Percentiles rank a stretch among this genome's conserved stretches.
These are phyloP conservation scores for Arctia plantaginis DNA, from an alignment of 2,888 invertebrate genomes.

Conservation along the genomic window DNA sequence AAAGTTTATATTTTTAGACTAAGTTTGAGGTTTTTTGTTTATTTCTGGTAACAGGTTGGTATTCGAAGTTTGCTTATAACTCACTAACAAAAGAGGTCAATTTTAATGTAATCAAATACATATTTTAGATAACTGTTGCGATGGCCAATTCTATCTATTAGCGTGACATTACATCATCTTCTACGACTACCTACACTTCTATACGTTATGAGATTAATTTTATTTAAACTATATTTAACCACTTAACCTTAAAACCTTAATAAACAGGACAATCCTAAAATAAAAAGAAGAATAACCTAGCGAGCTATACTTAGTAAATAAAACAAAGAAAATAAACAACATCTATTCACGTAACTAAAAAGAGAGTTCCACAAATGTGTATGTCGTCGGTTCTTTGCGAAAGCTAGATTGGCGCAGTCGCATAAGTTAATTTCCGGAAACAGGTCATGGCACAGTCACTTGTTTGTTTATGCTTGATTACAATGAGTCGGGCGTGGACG, in stretches of 20 bases:
- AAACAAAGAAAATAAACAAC: not conserved
- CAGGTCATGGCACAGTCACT: conserved; percentile 16
- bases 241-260: too few species aligned
- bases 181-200: not conserved
- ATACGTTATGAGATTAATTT: not conserved
- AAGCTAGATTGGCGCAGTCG: conserved; percentile 24
- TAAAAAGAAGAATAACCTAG: too few species aligned
- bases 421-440: conserved; percentile 50
- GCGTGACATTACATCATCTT: not conserved
- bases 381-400: conserved; percentile 19
- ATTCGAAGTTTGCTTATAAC: not conserved
- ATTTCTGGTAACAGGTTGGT: not conserved
- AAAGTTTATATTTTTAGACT: not conserved
- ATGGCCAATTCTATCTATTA: not conserved
- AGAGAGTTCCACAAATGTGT: not conserved
- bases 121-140: not conserved
- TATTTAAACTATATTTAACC: not conserved
- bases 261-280: not conserved
- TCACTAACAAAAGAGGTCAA: not conserved
- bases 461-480: conserved; percentile 37
- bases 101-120: not conserved
- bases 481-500: conserved; percentile 34
- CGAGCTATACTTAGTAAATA: not conserved
- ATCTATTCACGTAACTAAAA: not conserved
- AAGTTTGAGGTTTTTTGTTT: not conserved